Evolutionary conservation across 2,888 invertebrate genomes (phyloP), one percentile per base, ranked within the genome.

Genomic region (Xanthostigma xanthostigma): DNA sequence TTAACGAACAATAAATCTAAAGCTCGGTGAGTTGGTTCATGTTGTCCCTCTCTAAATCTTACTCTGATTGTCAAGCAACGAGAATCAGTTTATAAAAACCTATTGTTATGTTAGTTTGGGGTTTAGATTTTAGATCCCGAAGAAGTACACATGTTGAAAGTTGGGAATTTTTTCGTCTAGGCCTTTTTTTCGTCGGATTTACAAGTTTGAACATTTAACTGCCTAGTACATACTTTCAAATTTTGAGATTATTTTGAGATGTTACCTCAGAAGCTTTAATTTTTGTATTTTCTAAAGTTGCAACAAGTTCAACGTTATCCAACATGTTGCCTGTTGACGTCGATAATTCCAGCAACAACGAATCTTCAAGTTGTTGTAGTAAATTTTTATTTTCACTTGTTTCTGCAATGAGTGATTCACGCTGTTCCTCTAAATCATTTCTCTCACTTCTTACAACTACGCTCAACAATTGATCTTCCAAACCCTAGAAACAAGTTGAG

Each of bases 321-420:
- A 94, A 67, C 90, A 94, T 93, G 66, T 91, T 92, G 12, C 92
- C 93, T 1, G 85, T 81, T 0, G 89, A 88, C 0, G 84, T 85
- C 2, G 91, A 84, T 56, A 94, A 69, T 62, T 93, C 91, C 43
- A 84, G 68, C 2, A 94, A 70, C 46, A 94, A 67, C 0, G 88
- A 88, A 63, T 93, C 88, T 61, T 94, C 93, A 0, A 94, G 68
- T 41, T 85, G 81, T 48, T 87, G 83, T 45, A 94, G 69, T 4
- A 91, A 66, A 57, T 81, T 84, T 63, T 90, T 90, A 65, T 93
- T 92, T 52, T 83, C 81, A 58, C 86, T 86, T 0, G 90, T 92
- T 64, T 91, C 88, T 17, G 77, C 71, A 52, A 93, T 89, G 9
- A 94, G 73, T 13, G 69, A 74, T 63, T 92, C 91, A 2, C 91